Evolutionary conservation across 37 sponge, comb jelly and placozoan species (phyloP).

Genomic region (Trichoplax adhaerens): DNA sequence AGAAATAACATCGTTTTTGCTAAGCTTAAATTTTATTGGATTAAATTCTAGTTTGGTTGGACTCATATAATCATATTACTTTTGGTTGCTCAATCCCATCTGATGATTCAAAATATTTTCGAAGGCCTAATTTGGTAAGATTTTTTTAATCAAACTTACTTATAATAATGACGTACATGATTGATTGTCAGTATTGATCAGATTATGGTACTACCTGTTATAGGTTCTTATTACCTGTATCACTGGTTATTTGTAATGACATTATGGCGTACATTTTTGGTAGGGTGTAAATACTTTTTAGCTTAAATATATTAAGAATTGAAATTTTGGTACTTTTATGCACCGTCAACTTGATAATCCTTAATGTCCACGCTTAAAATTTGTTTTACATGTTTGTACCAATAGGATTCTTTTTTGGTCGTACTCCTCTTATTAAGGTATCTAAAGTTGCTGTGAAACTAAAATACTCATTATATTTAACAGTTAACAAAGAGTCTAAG

Average conservation of each 20-base stretch:
- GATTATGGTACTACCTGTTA: not conserved
- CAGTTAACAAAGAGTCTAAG: too few relatives aligned
- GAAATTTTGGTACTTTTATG: not conserved
- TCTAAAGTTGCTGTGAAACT: not conserved
- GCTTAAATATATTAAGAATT: not conserved
- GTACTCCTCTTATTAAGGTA: slow-evolving; percentile 72
- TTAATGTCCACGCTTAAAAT: too few relatives aligned
- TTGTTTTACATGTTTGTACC: too few relatives aligned
- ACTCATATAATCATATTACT: slow-evolving; percentile 82
- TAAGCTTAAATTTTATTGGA: too few relatives aligned
- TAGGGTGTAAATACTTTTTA: not conserved
- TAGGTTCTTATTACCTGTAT: slow-evolving; percentile 64
- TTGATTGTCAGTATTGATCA: not conserved
- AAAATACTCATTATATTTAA: too few relatives aligned
- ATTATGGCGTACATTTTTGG: slow-evolving; percentile 90
- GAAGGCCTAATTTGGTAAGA: slow-evolving; percentile 61
- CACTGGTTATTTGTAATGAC: slow-evolving; percentile 93
- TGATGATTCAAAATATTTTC: slow-evolving; percentile 74
- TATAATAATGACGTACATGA: not conserved
- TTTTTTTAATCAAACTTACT: not conserved
- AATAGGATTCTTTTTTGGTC: slow-evolving; percentile 75
- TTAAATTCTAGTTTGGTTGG: slow-evolving; percentile 58
- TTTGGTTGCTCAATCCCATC: slow-evolving; percentile 49
- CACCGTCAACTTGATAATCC: too few relatives aligned
- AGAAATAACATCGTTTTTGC: too few relatives aligned